A percentile compares a stretch with the other conserved stretches of the same genome.
These are phyloP conservation scores for Ladona fulva DNA, from an alignment of 1,140 invertebrate genomes.

Conservation along the genomic window DNA sequence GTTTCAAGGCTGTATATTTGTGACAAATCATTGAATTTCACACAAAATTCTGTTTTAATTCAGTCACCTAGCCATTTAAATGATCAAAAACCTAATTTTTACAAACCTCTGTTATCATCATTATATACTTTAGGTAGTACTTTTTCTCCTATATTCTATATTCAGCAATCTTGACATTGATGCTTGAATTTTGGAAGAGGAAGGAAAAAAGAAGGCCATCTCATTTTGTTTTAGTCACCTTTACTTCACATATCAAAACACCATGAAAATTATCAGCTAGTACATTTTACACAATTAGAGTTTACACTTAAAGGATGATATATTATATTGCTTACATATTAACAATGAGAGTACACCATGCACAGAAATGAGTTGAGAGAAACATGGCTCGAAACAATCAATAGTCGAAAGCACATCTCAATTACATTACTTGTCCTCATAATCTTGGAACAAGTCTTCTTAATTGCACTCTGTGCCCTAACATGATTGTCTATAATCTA, in stretches of 20 bases:
- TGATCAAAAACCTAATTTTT: too few species aligned
- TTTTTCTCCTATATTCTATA: too few species aligned
- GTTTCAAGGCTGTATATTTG: too few species aligned
- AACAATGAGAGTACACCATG: not conserved
- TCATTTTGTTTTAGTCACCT: not conserved
- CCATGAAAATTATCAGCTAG: not conserved
- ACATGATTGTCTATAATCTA: not conserved
- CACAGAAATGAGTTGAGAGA: not conserved
- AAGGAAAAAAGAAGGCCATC: too few species aligned
- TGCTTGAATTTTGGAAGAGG: too few species aligned
- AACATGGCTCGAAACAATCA: not conserved
- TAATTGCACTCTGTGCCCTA: not conserved
- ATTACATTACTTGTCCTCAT: not conserved
- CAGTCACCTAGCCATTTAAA: too few species aligned
- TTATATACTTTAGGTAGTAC: too few species aligned
- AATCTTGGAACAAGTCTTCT: not conserved
- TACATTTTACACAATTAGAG: not conserved
- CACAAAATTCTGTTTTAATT: too few species aligned
- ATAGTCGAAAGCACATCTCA: not conserved
- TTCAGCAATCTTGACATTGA: too few species aligned
- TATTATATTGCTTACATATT: not conserved
- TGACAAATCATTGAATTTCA: too few species aligned
- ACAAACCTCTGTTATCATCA: too few species aligned
- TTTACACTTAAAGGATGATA: not conserved
- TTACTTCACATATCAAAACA: conserved; percentile 8